phyloP scores from a whole-genome alignment of 92 coral and sea anemone species.

The Phymanthus crucifer region DNA sequence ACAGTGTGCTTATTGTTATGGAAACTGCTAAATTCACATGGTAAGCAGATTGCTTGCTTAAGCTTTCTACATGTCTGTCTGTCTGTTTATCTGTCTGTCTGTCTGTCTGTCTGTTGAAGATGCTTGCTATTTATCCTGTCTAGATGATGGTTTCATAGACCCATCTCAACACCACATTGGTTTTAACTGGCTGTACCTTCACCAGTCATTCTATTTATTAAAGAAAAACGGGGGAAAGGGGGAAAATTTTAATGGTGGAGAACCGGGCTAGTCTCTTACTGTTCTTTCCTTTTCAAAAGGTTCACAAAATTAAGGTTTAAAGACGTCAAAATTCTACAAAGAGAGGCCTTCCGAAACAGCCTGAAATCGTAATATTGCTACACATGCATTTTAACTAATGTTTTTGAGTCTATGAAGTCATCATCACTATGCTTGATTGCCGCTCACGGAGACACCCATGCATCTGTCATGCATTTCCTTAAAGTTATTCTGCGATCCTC shows the following conservation, averaged over 20 bases:
- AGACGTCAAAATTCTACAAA: neutral
- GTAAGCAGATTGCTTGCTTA: conserved; percentile 11
- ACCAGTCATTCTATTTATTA: neutral
- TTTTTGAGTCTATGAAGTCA: conserved; percentile 14
- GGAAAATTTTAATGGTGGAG: neutral
- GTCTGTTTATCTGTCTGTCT: neutral
- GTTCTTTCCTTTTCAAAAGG: neutral
- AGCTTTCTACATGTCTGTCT: neutral
- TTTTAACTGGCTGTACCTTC: too few relatives aligned
- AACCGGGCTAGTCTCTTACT: neutral
- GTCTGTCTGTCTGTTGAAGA: neutral
- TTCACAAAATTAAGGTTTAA: neutral
- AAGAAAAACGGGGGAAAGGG: neutral
- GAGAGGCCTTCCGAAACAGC: too few relatives aligned
- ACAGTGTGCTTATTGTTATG: conserved; percentile 8
- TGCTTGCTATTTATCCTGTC: conserved; percentile 17
- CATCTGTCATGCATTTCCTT: conserved; percentile 4
- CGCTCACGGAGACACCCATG: conserved; percentile 40
- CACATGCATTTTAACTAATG: neutral
- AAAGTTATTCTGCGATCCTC: neutral
- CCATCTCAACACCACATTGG: neutral
- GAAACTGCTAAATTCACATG: conserved; percentile 1
- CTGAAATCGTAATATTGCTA: neutral
- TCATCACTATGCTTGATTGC: conserved; percentile 1
- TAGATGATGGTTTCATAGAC: conserved; percentile 20